A percentile compares a stretch with the other conserved stretches of the same genome.
These are phyloP conservation scores for Eueides isabella DNA, from an alignment of 1,140 invertebrate genomes.

Conservation along the genomic window DNA sequence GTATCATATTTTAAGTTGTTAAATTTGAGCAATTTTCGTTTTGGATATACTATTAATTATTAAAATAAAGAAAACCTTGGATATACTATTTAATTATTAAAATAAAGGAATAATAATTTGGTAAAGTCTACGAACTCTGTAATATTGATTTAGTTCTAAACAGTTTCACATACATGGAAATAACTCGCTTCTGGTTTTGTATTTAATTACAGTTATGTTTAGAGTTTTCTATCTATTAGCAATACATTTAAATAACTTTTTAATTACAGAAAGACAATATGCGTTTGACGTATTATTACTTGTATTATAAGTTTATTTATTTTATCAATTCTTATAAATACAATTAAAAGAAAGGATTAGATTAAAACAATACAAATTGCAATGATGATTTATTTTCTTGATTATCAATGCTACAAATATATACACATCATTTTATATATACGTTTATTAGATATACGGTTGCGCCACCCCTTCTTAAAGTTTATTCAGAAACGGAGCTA, in stretches of 20 bases:
- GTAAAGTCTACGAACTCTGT: too few species aligned
- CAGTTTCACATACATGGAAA: background rate
- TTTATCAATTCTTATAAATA: too few species aligned
- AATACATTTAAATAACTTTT: too few species aligned
- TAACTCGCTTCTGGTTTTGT: background rate
- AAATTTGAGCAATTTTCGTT: background rate
- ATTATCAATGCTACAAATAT: background rate
- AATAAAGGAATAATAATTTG: too few species aligned
- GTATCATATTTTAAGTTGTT: background rate
- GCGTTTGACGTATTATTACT: too few species aligned
- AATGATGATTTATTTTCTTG: background rate
- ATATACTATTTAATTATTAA: too few species aligned
- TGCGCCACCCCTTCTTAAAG: constrained; percentile 51
- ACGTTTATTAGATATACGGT: background rate
- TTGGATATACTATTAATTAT: too few species aligned
- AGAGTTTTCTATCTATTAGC: too few species aligned
- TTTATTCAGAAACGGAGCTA: constrained; percentile 89
- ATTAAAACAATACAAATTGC: background rate
- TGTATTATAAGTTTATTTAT: too few species aligned
- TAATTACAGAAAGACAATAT: background rate
- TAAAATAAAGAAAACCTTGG: too few species aligned
- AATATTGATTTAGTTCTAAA: background rate
- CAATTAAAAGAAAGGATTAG: too few species aligned
- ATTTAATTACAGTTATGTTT: background rate
- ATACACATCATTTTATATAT: background rate